Conservation (phyloP, 2,797 vertebrate species). For the Brotogeris chrysoptera region DNA sequence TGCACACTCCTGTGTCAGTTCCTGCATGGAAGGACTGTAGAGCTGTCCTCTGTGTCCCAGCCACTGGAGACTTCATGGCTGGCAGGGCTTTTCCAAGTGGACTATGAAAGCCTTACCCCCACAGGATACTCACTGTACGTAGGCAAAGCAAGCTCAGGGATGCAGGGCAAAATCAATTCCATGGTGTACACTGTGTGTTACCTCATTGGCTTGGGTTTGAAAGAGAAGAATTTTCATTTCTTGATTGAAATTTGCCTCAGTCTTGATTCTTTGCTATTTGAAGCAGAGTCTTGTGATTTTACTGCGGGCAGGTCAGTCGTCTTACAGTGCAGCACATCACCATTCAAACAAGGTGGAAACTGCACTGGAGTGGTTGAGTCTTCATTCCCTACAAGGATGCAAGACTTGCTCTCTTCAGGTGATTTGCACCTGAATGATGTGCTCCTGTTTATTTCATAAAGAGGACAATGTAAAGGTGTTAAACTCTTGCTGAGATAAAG, state of each 20-base stretch:
- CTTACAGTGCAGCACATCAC: neutral
- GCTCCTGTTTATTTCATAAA: neutral
- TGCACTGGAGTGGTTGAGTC: neutral
- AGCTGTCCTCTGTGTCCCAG: neutral
- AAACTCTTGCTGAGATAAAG: neutral
- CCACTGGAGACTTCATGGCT: neutral
- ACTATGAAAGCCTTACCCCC: neutral
- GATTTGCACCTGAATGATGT: neutral
- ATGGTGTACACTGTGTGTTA: neutral
- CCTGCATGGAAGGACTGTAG: neutral
- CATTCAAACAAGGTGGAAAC: neutral
- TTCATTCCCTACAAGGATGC: neutral
- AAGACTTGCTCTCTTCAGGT: neutral
- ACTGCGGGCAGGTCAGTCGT: neutral
- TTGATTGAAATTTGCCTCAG: neutral
- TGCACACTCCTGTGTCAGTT: neutral
- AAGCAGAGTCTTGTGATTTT: neutral
- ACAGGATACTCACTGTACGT: fast-evolving
- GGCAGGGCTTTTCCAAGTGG: neutral
- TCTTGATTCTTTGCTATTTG: neutral
- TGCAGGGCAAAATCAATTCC: neutral
- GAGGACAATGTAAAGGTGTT: neutral
- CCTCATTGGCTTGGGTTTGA: neutral
- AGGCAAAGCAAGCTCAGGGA: neutral
- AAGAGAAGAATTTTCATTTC: neutral